Conservation (phyloP, 2,797 vertebrate genomes). For the Furcifer pardalis region DNA sequence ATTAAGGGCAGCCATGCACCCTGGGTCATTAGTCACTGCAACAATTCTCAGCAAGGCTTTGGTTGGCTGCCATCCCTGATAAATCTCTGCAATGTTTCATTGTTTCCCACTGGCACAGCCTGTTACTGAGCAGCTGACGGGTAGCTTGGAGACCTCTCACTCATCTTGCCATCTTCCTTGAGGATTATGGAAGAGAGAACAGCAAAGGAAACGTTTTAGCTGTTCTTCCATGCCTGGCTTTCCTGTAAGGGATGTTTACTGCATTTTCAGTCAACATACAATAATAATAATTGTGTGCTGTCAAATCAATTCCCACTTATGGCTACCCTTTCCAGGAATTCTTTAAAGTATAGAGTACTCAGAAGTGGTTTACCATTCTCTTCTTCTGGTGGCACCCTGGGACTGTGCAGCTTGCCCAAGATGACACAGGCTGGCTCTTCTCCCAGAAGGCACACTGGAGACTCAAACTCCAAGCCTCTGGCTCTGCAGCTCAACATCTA, state of each 20-base stretch:
- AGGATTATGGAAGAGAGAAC: slow-evolving; percentile 13
- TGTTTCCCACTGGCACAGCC: not conserved
- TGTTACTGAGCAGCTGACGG: slow-evolving; percentile 16
- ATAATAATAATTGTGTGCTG: too few relatives aligned
- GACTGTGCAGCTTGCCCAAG: too few relatives aligned
- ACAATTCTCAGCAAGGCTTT: not conserved
- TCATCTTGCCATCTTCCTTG: slow-evolving; percentile 15
- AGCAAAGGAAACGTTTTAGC: slow-evolving; percentile 23
- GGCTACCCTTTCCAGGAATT: too few relatives aligned
- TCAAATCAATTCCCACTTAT: too few relatives aligned
- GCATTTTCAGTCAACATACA: not conserved
- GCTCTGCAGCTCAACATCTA: too few relatives aligned
- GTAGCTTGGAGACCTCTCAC: slow-evolving; percentile 7
- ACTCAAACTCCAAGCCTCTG: too few relatives aligned
- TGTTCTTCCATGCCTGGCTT: not conserved
- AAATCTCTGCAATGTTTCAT: not conserved
- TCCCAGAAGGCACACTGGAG: too few relatives aligned
- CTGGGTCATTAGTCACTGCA: slow-evolving; percentile 16
- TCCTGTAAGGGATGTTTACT: not conserved
- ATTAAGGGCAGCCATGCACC: not conserved
- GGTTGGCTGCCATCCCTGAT: not conserved
- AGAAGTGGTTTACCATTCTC: too few relatives aligned
- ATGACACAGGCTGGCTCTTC: too few relatives aligned
- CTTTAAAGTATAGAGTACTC: too few relatives aligned
- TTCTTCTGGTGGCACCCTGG: too few relatives aligned